Evolutionary conservation across 2,113 vertebrate genomes (phyloP), one percentile per base, ranked within the genome.

Genomic region (Microcebus griseorufus): DNA sequence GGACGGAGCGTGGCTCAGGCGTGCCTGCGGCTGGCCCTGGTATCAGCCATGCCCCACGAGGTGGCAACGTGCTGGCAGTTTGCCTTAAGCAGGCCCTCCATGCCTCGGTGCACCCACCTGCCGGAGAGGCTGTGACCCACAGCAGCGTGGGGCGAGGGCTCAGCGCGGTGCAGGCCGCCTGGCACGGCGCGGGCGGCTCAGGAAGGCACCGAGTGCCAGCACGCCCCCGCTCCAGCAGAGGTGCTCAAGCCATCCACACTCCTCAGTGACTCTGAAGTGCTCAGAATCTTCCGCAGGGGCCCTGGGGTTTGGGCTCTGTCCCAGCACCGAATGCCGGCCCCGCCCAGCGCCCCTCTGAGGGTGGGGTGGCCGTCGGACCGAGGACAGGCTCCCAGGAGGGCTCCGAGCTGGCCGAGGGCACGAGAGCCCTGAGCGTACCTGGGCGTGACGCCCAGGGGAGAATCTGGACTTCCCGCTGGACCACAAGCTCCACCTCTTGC

Each of bases 141-240:
- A 1, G 10, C 1, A 32, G 22, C 45, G 5, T 1, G 4, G 25
- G 34, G 22, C 1, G 27, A 13, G 34, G 9, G 45, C 2, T 9
- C 34, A 17, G 2, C 0, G 60, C 4, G 2, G 53, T 0, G 78
- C 0, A 48, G n/a, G 2, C 1, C 0, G 9, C 3, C 39, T 14
- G 8, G 58, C 27, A 13, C 1, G 0, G 6, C 0, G 34, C 5
- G 0, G 3, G 20, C 4, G 0, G 62, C 51, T 70, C 16, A 2
- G 0, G 1, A 2, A 14, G 32, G 9, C 10, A 14, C 0, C 53
- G 3, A 3, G 1, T 1, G 22, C 51, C 72, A 22, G 62, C 55
- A 22, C 0, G 0, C 32, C n/a, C 27, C 39, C n/a, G 18, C 51
- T 4, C 29, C 18, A 22, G 5, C 16, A 13, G n/a, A 53, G 14